A percentile compares a stretch with the other conserved stretches of the same genome.
These are phyloP conservation scores for Trissoscelio sp. DNA, from an alignment of 2,888 invertebrate species.

Conservation along the genomic window DNA sequence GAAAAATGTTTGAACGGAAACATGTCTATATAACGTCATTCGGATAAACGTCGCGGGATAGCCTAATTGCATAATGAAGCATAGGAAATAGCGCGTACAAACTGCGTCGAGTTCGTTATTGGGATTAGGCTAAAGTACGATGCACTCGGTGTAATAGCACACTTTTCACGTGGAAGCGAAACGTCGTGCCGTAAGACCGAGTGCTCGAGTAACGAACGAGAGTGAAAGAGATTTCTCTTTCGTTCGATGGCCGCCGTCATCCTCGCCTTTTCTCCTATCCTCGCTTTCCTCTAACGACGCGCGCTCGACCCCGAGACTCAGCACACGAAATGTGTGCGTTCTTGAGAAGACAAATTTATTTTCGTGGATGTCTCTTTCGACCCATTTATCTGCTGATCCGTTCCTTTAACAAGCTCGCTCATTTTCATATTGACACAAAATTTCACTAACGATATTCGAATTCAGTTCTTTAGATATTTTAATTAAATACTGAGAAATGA, in stretches of 20 bases:
- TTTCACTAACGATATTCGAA: conserved; percentile 30
- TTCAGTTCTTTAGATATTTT: too few relatives aligned
- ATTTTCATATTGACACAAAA: conserved; percentile 32
- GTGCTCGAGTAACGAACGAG: conserved; percentile 72
- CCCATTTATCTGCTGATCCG: conserved; percentile 73
- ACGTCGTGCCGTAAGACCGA: conserved; percentile 53
- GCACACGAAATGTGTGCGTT: conserved; percentile 34
- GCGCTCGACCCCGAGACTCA: neutral
- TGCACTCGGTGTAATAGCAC: conserved; percentile 54
- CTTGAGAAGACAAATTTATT: conserved; percentile 50
- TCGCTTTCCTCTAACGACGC: conserved; percentile 47
- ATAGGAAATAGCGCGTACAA: conserved; percentile 25
- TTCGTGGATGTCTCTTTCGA: conserved; percentile 60
- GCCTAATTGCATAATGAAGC: conserved; percentile 44
- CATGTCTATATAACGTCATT: too few relatives aligned
- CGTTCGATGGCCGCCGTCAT: conserved; percentile 71
- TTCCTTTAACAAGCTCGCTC: conserved; percentile 42
- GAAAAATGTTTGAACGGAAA: too few relatives aligned
- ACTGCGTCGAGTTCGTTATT: conserved; percentile 42
- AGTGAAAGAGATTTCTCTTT: conserved; percentile 78
- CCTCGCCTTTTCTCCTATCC: conserved; percentile 62
- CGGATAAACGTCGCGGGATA: neutral
- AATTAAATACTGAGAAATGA: too few relatives aligned
- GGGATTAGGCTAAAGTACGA: conserved; percentile 54
- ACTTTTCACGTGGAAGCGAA: conserved; percentile 66